A percentile compares a stretch with the other conserved stretches of the same genome.
Conservation (phyloP, 2,113 vertebrate genomes). For the Microcebus tavaratra region DNA sequence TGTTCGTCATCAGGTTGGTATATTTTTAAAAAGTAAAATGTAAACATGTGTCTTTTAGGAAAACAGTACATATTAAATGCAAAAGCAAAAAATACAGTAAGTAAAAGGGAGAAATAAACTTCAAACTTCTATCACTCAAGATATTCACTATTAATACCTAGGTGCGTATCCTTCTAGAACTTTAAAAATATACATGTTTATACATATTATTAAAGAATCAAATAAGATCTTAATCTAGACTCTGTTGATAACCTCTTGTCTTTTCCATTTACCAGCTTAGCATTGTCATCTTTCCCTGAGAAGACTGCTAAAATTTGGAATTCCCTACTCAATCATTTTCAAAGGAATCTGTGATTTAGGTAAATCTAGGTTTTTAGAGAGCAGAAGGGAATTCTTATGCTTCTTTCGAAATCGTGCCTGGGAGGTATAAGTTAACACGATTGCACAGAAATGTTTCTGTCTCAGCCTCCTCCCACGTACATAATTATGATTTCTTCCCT, state of each 20-base stretch:
- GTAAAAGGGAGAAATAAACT: background rate
- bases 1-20: background rate
- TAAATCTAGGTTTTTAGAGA: slow-evolving; percentile 11
- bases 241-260: background rate
- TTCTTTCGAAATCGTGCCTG: slow-evolving; percentile 38
- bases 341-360: background rate
- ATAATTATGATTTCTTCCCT: slow-evolving; percentile 39
- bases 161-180: background rate
- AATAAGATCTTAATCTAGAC: background rate
- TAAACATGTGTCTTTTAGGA: background rate
- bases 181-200: background rate
- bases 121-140: background rate
- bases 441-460: background rate
- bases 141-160: background rate
- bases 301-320: slow-evolving; percentile 39
- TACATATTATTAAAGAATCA: background rate
- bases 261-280: background rate
- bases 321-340: slow-evolving; percentile 18
- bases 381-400: background rate
- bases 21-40: slow-evolving; percentile 18
- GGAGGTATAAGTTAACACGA: background rate
- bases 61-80: background rate
- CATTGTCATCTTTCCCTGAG: background rate
- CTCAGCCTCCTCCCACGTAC: background rate
- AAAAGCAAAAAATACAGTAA: background rate